Conservation (phyloP, 2,888 invertebrate genomes). For the Stegana nigrithorax region DNA sequence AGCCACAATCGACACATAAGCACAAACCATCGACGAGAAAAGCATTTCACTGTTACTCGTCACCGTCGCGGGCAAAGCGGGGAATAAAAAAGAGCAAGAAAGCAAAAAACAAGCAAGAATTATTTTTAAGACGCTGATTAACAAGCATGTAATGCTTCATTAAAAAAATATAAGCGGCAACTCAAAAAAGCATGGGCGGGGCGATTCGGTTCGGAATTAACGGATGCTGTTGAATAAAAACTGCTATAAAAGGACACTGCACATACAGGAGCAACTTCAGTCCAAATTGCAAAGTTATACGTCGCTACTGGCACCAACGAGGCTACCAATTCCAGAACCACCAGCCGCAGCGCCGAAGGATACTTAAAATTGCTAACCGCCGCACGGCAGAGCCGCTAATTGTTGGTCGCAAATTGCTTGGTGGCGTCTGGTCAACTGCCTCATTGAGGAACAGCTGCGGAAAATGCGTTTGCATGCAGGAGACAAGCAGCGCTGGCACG, state of each 20-base stretch:
- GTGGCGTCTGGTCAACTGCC: no score
- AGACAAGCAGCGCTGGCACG: not conserved
- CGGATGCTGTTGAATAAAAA: conserved; percentile 5
- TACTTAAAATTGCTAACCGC: no score
- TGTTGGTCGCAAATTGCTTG: no score
- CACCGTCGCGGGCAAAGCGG: not conserved
- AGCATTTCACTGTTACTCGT: conserved; percentile 51
- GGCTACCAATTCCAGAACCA: no score
- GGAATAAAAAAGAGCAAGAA: not conserved
- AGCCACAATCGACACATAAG: conserved; percentile 10
- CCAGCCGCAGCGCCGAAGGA: no score
- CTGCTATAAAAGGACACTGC: conserved; percentile 50
- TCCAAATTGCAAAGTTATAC: conserved; percentile 46
- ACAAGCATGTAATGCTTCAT: conserved; percentile 61
- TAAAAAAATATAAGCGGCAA: conserved; percentile 40
- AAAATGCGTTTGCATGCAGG: no score
- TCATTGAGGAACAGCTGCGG: no score
- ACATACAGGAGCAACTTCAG: conserved; percentile 47
- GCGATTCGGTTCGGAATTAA: no score
- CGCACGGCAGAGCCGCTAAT: no score
- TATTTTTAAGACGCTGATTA: conserved; percentile 43
- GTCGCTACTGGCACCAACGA: conserved; percentile 26
- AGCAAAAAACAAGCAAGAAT: not conserved
- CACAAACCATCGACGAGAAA: conserved; percentile 50
- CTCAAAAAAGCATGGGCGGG: conserved; percentile 16